Percentiles rank a stretch among this genome's conserved stretches.
Conservation (phyloP, 2,797 vertebrate species). For the Ctenochaetus hawaiiensis region DNA sequence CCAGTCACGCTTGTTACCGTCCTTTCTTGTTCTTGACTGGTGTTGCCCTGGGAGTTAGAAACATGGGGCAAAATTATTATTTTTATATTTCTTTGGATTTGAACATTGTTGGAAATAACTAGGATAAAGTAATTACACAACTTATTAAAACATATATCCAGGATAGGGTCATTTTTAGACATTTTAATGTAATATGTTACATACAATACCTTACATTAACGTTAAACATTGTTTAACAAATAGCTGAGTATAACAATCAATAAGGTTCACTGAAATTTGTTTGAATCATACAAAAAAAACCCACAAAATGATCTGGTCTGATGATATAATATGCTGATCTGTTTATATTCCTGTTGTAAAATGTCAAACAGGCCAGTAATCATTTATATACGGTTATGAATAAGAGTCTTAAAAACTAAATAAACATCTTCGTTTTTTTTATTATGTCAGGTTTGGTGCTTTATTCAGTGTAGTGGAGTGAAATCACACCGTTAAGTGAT, state of each 20-base stretch:
- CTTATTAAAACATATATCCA: too few species aligned
- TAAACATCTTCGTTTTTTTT: slow-evolving; percentile 3
- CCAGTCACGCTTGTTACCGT: too few species aligned
- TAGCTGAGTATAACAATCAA: not conserved
- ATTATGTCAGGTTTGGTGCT: slow-evolving; percentile 3
- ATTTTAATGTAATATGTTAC: too few species aligned
- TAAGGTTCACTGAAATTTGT: not conserved
- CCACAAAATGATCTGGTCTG: not conserved
- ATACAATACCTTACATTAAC: too few species aligned
- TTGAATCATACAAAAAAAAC: slow-evolving; percentile 5
- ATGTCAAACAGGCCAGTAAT: not conserved
- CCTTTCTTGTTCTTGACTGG: too few species aligned
- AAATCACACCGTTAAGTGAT: slow-evolving; percentile 26
- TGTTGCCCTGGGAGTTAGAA: too few species aligned
- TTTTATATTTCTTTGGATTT: too few species aligned
- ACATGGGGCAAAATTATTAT: too few species aligned
- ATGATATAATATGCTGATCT: slow-evolving; percentile 5
- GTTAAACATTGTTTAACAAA: not conserved
- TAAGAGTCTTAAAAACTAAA: not conserved
- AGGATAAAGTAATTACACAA: too few species aligned
- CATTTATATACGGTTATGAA: not conserved
- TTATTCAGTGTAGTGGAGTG: not conserved
- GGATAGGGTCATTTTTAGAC: too few species aligned
- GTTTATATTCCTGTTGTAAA: not conserved
- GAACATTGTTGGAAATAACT: too few species aligned